Conservation (phyloP, 1,140 invertebrate species). For the Adoxophyes honmai region DNA sequence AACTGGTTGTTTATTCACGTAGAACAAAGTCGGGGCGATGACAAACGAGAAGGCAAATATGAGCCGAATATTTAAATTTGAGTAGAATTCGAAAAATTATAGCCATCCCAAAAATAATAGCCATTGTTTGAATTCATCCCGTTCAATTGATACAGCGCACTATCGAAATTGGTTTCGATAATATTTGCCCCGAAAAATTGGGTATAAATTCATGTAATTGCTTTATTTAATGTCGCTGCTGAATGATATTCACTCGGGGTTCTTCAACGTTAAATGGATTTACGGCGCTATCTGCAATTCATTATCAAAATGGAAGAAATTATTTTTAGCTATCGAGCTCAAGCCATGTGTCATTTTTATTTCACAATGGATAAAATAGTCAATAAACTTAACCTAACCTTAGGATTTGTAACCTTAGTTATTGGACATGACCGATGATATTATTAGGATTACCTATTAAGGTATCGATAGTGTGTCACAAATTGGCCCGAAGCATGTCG, state of each 20-base stretch:
- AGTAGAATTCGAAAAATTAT: slow-evolving; percentile 59
- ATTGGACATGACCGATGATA: no score
- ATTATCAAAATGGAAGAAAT: slow-evolving; percentile 1
- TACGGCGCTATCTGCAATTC: not conserved
- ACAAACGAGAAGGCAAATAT: slow-evolving; percentile 46
- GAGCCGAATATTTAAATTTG: slow-evolving; percentile 55
- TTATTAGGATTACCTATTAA: no score
- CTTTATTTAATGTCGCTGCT: slow-evolving; percentile 47
- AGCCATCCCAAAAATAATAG: slow-evolving; percentile 17
- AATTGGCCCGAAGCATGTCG: no score
- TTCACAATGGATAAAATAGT: no score
- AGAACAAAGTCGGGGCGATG: not conserved
- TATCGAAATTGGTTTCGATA: slow-evolving; percentile 71
- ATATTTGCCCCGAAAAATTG: slow-evolving; percentile 53
- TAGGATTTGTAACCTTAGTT: no score
- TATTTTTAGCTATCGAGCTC: no score
- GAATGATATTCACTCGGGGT: slow-evolving; percentile 24
- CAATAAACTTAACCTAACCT: no score
- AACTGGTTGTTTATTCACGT: not conserved
- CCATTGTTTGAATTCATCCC: slow-evolving; percentile 58
- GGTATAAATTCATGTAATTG: slow-evolving; percentile 64
- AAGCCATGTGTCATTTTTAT: no score
- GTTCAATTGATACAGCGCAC: slow-evolving; percentile 47
- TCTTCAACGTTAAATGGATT: slow-evolving; percentile 19
- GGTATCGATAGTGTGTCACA: no score